phyloP scores from a whole-genome alignment of 2,797 vertebrate genomes.

The Enteromius trimaculatus region DNA sequence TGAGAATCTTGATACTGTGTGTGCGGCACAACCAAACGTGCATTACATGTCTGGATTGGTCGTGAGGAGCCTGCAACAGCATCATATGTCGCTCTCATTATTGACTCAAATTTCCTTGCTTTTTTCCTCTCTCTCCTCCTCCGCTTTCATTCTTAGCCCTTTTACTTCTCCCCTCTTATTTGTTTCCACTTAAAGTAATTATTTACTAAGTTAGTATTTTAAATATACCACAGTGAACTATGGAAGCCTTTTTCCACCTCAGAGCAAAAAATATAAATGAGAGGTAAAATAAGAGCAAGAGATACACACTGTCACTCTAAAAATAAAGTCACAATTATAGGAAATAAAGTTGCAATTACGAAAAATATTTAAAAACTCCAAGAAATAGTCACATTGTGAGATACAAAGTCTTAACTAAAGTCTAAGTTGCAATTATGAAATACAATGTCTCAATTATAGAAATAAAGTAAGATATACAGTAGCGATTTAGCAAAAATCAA shows the following conservation, averaged over 20 bases:
- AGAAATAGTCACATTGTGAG: not conserved
- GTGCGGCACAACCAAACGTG: constrained; percentile 85
- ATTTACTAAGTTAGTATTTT: not conserved
- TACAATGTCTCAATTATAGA: not conserved
- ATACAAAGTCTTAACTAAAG: not conserved
- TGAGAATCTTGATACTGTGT: constrained; percentile 89
- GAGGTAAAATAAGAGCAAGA: not conserved
- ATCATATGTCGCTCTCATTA: constrained; percentile 81
- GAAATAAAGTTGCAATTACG: not conserved
- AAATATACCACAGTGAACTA: constrained; percentile 5
- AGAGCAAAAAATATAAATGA: not conserved
- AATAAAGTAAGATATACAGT: not conserved
- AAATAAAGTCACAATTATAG: not conserved
- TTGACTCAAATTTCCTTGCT: constrained; percentile 64
- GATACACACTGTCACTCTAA: not conserved
- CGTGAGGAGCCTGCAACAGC: constrained; percentile 81
- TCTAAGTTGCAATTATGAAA: not conserved
- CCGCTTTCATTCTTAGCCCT: constrained; percentile 33
- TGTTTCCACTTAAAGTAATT: not conserved
- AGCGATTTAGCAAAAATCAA: not conserved
- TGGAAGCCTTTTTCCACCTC: not conserved
- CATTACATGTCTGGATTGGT: constrained; percentile 85
- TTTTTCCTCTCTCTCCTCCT: constrained; percentile 27
- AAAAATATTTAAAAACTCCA: not conserved
- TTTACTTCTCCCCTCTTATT: not conserved